These are phyloP conservation scores for Brenthis ino DNA, from an alignment of 2,888 invertebrate species.

Conservation along the genomic window DNA sequence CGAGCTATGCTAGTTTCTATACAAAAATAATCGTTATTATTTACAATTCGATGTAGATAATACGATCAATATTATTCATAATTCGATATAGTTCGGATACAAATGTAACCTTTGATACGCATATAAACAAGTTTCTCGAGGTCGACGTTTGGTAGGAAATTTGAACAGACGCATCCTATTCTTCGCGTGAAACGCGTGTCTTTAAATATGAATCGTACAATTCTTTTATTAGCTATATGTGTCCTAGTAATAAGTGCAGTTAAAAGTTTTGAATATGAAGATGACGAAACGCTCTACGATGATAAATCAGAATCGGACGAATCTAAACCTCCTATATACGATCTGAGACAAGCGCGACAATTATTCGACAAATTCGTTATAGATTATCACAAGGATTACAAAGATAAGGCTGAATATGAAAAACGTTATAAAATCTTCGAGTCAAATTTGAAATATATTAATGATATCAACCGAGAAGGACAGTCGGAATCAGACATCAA, in stretches of 20 bases:
- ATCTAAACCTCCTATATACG: conserved; percentile 50
- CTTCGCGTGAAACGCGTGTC: conserved; percentile 27
- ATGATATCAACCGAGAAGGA: conserved; percentile 51
- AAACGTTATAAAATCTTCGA: conserved; percentile 56
- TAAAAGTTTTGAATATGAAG: conserved; percentile 32
- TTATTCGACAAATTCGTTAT: conserved; percentile 55
- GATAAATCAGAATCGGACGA: conserved; percentile 43
- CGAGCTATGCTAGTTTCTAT: no score
- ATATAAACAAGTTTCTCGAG: conserved; percentile 38
- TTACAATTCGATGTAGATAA: background rate
- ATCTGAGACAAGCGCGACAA: conserved; percentile 54
- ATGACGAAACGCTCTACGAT: conserved; percentile 34
- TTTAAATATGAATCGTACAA: conserved; percentile 40
- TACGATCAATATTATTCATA: background rate
- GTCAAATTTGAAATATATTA: conserved; percentile 58
- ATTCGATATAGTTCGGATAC: background rate
- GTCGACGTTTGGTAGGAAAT: conserved; percentile 21
- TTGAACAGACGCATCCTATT: conserved; percentile 38
- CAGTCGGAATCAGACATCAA: conserved; percentile 54
- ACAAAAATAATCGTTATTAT: no score
- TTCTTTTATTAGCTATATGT: conserved; percentile 30
- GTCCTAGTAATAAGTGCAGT: conserved; percentile 29
- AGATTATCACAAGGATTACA: conserved; percentile 57
- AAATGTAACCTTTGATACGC: conserved; percentile 25
- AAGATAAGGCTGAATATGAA: conserved; percentile 48